A percentile compares a stretch with the other conserved stretches of the same genome.
Conservation (phyloP, 2,113 vertebrate genomes). For the Nyctereutes procyonoides region DNA sequence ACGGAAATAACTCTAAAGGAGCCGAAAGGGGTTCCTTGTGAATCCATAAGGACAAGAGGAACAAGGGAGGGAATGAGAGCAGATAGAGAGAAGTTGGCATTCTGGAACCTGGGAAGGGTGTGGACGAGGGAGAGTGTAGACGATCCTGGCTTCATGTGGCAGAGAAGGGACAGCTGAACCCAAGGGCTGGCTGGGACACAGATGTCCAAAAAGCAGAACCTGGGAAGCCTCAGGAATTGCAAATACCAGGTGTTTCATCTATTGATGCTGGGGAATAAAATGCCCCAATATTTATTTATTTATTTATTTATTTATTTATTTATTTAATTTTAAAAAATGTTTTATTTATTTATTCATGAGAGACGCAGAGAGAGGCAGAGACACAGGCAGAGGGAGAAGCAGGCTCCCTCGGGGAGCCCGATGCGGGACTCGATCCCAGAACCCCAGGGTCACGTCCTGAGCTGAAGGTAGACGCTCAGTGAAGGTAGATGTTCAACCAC, state of each 20-base stretch:
- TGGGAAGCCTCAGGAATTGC: neutral
- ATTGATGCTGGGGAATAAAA: neutral
- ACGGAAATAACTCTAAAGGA: neutral
- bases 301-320: too few relatives aligned
- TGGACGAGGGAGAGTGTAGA: neutral
- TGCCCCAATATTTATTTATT: neutral
- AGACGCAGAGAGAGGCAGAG: too few relatives aligned
- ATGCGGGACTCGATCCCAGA: too few relatives aligned
- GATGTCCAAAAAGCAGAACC: neutral
- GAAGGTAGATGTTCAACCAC: too few relatives aligned
- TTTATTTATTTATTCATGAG: too few relatives aligned
- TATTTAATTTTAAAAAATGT: too few relatives aligned
- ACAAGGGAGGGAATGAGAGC: neutral
- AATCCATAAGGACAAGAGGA: neutral
- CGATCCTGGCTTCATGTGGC: neutral
- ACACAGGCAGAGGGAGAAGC: too few relatives aligned
- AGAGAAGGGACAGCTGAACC: neutral
- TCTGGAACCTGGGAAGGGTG: neutral
- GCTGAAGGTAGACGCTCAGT: too few relatives aligned
- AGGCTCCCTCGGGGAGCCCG: too few relatives aligned
- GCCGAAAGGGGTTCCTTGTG: neutral
- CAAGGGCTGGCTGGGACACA: too few relatives aligned
- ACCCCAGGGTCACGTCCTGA: too few relatives aligned
- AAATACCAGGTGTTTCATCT: neutral
- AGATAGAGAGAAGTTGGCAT: neutral